Evolutionary conservation across 2,888 invertebrate species (phyloP).

Genomic region (Tortricodes alternella): DNA sequence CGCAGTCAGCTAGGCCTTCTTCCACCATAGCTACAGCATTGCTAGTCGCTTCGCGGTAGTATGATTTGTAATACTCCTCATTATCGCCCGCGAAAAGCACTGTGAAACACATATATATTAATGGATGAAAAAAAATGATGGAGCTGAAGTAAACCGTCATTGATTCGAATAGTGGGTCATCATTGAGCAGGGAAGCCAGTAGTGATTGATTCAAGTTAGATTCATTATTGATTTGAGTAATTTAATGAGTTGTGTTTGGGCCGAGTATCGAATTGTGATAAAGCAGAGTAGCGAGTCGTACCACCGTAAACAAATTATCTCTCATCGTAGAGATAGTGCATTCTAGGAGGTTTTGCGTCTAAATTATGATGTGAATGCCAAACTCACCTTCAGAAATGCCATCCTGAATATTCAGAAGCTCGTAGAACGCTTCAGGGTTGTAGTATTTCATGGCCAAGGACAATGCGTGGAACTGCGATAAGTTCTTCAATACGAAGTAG

Average conservation of each 20-base stretch:
- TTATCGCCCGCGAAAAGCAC: slow-evolving; percentile 86
- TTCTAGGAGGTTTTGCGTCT: too few species aligned
- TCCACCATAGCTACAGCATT: slow-evolving; percentile 86
- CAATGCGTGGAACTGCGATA: slow-evolving; percentile 85
- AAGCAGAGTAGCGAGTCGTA: too few species aligned
- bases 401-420: slow-evolving; percentile 70
- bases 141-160: too few species aligned
- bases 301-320: too few species aligned
- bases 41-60: slow-evolving; percentile 84
- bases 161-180: too few species aligned
- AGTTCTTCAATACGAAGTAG: slow-evolving; percentile 80
- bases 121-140: neutral
- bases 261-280: too few species aligned
- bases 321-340: too few species aligned
- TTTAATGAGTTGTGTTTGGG: too few species aligned
- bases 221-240: too few species aligned
- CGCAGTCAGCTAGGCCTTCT: slow-evolving; percentile 59
- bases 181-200: too few species aligned
- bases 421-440: slow-evolving; percentile 80
- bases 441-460: slow-evolving; percentile 85
- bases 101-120: slow-evolving; percentile 37
- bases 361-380: too few species aligned
- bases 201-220: too few species aligned
- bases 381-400: slow-evolving; percentile 73
- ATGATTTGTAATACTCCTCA: slow-evolving; percentile 86